Percentiles rank a stretch among this genome's conserved stretches.
Evolutionary conservation across 2,888 invertebrate genomes (phyloP).

Genomic region (Amphipoea lucens): DNA sequence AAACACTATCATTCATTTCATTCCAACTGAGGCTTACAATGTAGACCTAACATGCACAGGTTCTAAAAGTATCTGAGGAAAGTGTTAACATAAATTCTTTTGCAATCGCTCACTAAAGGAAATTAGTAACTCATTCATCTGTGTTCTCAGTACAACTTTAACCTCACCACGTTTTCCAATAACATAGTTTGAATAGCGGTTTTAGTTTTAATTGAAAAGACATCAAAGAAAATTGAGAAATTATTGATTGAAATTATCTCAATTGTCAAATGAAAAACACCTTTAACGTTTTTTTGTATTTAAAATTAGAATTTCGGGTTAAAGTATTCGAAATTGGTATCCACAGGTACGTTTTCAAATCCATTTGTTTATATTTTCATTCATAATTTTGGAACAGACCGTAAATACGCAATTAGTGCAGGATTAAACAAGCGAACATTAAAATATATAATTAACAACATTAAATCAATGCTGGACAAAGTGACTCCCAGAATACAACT

Average conservation of each 20-base stretch:
- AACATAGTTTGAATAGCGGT: background rate
- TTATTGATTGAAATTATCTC: too few species aligned
- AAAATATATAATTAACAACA: slow-evolving; percentile 26
- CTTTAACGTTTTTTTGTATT: background rate
- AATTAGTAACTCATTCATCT: background rate
- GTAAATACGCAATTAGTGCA: slow-evolving; percentile 11
- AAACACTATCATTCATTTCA: slow-evolving; percentile 53
- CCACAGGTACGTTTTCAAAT: background rate
- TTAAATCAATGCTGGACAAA: slow-evolving; percentile 37
- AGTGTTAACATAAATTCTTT: background rate
- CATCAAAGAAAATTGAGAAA: background rate
- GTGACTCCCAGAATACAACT: slow-evolving; percentile 10
- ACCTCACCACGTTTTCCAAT: background rate
- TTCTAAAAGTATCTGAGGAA: background rate
- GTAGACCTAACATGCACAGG: background rate
- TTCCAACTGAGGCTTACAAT: slow-evolving; percentile 21
- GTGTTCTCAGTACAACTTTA: background rate
- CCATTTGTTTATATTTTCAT: background rate
- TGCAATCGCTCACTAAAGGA: too few species aligned
- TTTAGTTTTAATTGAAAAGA: background rate
- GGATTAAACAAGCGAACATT: slow-evolving; percentile 3
- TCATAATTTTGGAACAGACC: background rate
- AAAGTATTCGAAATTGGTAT: background rate
- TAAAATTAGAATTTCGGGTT: background rate
- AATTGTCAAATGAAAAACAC: background rate